Conservation (phyloP, 2,113 vertebrate species). For the Callocephalon fimbriatum region DNA sequence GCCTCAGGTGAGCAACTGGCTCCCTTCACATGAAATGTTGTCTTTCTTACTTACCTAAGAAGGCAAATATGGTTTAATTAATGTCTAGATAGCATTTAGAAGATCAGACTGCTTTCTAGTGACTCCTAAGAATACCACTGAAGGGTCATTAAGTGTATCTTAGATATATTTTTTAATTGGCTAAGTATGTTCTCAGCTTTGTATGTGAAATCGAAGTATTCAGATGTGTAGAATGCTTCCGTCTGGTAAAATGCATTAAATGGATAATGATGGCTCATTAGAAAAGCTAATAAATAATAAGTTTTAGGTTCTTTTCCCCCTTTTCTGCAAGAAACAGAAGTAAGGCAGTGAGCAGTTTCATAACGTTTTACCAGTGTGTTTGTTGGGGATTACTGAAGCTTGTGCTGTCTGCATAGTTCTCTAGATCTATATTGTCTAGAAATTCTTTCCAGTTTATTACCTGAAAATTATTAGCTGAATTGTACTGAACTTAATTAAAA, state of each 20-base stretch:
- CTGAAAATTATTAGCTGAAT: constrained; percentile 60
- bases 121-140: not conserved
- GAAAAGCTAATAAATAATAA: not conserved
- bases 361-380: not conserved
- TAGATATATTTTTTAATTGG: not conserved
- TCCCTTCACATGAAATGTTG: not conserved
- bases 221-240: not conserved
- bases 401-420: constrained; percentile 12
- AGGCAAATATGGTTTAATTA: not conserved
- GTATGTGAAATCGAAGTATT: not conserved
- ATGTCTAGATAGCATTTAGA: not conserved
- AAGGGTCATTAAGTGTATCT: not conserved
- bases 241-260: not conserved
- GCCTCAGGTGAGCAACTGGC: not conserved
- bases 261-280: not conserved
- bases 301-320: not conserved
- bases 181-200: not conserved
- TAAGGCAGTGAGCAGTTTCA: not conserved
- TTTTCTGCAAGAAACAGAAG: constrained; percentile 11
- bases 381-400: constrained; percentile 13
- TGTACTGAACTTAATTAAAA: constrained; percentile 63
- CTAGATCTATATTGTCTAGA: constrained; percentile 27
- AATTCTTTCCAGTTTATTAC: constrained; percentile 67
- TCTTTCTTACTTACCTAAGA: not conserved
- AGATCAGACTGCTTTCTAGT: not conserved